Conservation (phyloP, 2,888 invertebrate genomes). For the Coecobrya sp. region DNA sequence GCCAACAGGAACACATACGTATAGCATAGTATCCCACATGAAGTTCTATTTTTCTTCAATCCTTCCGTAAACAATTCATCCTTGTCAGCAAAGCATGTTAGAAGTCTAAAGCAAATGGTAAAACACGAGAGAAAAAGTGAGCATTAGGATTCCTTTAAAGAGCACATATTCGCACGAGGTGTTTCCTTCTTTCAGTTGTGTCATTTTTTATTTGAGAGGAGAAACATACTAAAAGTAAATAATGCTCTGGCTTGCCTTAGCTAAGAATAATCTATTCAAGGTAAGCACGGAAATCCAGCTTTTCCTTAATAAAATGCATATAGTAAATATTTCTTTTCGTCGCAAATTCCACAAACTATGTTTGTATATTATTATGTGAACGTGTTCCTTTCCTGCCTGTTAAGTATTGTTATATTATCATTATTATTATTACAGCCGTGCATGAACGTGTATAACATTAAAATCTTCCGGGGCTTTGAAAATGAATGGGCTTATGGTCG, state of each 20-base stretch:
- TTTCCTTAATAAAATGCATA: conserved; percentile 61
- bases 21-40: not conserved
- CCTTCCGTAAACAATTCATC: conserved; percentile 60
- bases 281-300: conserved; percentile 78
- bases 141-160: conserved; percentile 24
- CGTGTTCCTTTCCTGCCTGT: conserved; percentile 12
- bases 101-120: conserved; percentile 35
- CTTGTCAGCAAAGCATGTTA: conserved; percentile 55
- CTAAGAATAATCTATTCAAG: conserved; percentile 70
- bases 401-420: not conserved
- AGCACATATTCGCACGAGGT: conserved; percentile 35
- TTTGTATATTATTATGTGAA: not conserved
- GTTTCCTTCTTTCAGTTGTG: conserved; percentile 21
- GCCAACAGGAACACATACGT: not conserved
- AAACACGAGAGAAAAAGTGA: not conserved
- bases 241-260: conserved; percentile 7
- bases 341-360: not conserved
- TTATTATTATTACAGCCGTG: conserved; percentile 41
- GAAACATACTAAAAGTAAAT: conserved; percentile 6
- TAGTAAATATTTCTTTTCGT: conserved; percentile 33
- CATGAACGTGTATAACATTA: conserved; percentile 53
- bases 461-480: conserved; percentile 76
- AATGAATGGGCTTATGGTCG: conserved; percentile 71
- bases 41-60: not conserved
- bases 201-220: conserved; percentile 60